These are phyloP conservation scores for Hydropotes inermis DNA, from an alignment of 2,113 vertebrate genomes.

Conservation along the genomic window DNA sequence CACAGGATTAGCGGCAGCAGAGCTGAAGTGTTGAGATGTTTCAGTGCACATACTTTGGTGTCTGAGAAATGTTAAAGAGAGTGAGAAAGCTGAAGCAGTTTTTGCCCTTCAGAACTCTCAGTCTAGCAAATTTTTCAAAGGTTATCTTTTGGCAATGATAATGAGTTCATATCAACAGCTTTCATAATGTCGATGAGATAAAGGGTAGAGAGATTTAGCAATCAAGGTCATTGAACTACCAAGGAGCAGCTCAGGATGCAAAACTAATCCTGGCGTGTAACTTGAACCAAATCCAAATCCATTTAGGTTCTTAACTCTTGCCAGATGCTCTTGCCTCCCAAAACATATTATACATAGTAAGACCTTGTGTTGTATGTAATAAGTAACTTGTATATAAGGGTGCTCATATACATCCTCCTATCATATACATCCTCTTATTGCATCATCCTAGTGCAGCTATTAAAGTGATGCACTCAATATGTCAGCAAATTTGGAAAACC, in stretches of 20 bases:
- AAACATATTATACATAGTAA: not conserved
- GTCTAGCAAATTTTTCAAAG: slow-evolving; percentile 53
- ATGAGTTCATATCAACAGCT: slow-evolving; percentile 49
- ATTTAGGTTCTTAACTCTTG: not conserved
- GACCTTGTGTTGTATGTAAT: not conserved
- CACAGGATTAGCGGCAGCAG: not conserved
- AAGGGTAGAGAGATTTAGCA: not conserved
- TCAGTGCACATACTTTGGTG: not conserved
- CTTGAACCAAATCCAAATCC: not conserved
- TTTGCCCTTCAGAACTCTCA: slow-evolving; percentile 63
- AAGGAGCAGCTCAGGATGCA: not conserved
- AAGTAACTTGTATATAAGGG: not conserved
- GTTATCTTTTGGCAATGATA: slow-evolving; percentile 47
- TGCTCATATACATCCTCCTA: not conserved
- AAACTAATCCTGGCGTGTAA: not conserved
- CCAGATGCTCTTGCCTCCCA: not conserved
- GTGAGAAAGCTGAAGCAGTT: slow-evolving; percentile 18
- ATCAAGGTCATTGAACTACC: not conserved
- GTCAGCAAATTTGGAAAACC: not conserved
- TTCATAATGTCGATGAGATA: slow-evolving; percentile 41
- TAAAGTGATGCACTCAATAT: not conserved
- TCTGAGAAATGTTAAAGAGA: not conserved
- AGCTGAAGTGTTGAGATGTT: not conserved
- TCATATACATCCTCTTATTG: not conserved
- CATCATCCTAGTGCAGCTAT: not conserved